Base-by-base conservation (phyloP, 2,797 vertebrate genomes). In the Gadopsis marmoratus region DNA sequence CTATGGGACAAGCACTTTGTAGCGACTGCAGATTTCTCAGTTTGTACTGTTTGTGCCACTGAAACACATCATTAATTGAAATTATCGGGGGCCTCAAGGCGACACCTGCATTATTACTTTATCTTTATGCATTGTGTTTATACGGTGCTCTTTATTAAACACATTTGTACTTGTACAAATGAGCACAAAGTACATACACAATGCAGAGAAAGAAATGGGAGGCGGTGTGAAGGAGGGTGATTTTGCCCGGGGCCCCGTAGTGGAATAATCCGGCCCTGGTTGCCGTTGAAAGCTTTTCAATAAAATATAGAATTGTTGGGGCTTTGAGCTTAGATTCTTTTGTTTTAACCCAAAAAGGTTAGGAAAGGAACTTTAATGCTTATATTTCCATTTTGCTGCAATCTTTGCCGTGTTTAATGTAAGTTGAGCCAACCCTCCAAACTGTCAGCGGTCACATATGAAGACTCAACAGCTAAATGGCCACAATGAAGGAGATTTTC, bases 361-460 rank as follows among this genome's bases (percentile, higher is more conserved):
- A 41, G 31, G 3, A 64, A 31, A 8, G 8, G n/a, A 48, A 53
- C 33, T 51, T 47, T 12, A 29, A 5, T 11, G 55, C 45, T 16
- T 54, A 29, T 37, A 68, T 59, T 60, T 62, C 10, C 4, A 31
- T 64, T 79, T 65, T 56, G 33, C 39, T 58, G 45, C 29, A 56
- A 65, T 65, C 17, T 64, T 51, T 21, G 19, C 35, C 7, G 10
- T 54, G 29, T 56, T 54, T 59, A 33, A 41, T 66, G 43, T 14
- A 58, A 51, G 37, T 47, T 14, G 12, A 31, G 23, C 23, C 56
- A 51, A 65, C 21, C 14, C 23, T 33, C 35, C 33, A 69, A 68
- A 75, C 58, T 45, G 39, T 60, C 13, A 12, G 9, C 9, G 50
- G 33, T n/a, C 51, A 58, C 17, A 48, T 50, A 21, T 19, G 29